phyloP scores from a whole-genome alignment of 1,140 invertebrate genomes.

The Procambarus virginalis region DNA sequence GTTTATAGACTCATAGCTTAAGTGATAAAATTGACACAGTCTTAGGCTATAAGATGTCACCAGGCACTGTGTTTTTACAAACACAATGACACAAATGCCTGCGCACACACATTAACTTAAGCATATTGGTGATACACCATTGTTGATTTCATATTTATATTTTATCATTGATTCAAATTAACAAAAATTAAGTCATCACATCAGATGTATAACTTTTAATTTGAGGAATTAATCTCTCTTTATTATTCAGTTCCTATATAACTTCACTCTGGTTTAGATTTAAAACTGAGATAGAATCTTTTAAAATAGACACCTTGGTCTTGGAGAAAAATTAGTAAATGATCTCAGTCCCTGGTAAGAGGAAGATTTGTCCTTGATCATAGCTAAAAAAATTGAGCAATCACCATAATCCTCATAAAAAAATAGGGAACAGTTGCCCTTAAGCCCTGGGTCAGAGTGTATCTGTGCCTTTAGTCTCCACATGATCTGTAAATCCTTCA shows the following conservation, averaged over 20 bases:
- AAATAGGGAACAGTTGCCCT: constrained; percentile 45
- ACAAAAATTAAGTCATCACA: no score
- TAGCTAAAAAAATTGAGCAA: constrained; percentile 1
- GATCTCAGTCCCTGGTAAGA: not conserved
- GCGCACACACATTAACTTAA: no score
- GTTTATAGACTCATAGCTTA: no score
- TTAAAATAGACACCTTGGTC: not conserved
- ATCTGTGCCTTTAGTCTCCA: constrained; percentile 62
- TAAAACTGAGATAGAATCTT: not conserved
- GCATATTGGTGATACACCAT: no score
- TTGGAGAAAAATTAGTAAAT: not conserved
- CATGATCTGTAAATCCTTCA: constrained; percentile 27
- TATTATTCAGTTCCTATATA: not conserved
- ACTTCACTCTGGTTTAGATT: not conserved
- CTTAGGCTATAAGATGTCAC: no score
- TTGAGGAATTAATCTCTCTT: not conserved
- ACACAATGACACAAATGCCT: no score
- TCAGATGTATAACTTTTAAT: not conserved
- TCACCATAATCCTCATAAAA: constrained; percentile 22
- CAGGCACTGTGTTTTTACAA: no score
- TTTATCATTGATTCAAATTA: no score
- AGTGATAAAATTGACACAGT: no score
- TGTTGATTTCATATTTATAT: no score
- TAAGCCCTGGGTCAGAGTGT: constrained; percentile 50
- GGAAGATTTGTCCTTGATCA: not conserved